Evolutionary conservation across 2,888 invertebrate species (phyloP), one percentile per base, ranked within the genome.

Genomic region (Mycalesis mineus): DNA sequence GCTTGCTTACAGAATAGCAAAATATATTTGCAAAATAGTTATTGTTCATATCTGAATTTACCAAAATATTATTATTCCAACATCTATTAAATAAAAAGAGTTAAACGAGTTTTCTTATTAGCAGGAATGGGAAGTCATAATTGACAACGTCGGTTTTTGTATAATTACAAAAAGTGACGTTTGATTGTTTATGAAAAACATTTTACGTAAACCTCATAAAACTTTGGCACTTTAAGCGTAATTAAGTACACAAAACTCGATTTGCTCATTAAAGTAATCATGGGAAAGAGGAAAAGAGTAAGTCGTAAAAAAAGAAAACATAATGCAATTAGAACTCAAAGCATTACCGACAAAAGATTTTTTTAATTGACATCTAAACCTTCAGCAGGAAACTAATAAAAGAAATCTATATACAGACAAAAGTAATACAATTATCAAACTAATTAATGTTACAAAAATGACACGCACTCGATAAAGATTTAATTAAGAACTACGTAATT

Each of bases 391-490:
- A 41, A 51, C 15, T 17, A 31, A 33, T 47, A 15, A 33, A 45
- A 7, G 31, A 9, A 40, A 51, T 15, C 17, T 28, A 39, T 3
- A 1, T 28, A 13, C 5, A 14, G 15, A 15, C 40, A 41, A 15
- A 51, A 41, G 37, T 39, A 28, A 37, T 28, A 14, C 22, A 39
- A 51, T 51, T 7, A 51, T 29, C 40, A 41, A 40, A 31, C 31
- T 51, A 40, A 40, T 51, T 51, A 41, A 15, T 7, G 11, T 45
- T 15, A 39, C 39, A 40, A 51, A 41, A 51, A 51, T 51, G 15
- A 15, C 11, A 15, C 29, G 15, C 13, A 28, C 6, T 17, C 29
- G 31, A 51, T 50, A 51, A 41, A 41, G 31, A 39, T 29, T 39
- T 39, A 28, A 40, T 40, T 40, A 40, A 31, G 15, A 29, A 45